These are phyloP conservation scores for Cephonodes hylas DNA, from an alignment of 2,888 invertebrate genomes.

Conservation along the genomic window DNA sequence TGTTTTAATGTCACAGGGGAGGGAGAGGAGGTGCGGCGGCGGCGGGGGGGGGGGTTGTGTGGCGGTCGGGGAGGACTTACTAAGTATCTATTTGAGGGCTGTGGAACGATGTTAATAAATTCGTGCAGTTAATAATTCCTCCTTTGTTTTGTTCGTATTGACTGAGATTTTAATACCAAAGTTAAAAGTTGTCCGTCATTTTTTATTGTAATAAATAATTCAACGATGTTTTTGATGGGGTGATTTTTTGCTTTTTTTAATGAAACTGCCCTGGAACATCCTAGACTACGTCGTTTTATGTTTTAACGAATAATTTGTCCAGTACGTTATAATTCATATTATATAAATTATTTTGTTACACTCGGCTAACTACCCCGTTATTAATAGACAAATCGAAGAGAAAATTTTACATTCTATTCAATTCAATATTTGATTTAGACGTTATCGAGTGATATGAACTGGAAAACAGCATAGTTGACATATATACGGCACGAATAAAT, in stretches of 20 bases:
- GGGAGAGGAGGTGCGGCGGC: slow-evolving; percentile 36
- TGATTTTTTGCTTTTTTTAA: no score
- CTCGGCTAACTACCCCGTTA: neutral
- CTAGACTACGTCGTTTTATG: no score
- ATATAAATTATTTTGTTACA: no score
- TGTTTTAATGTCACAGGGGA: slow-evolving; percentile 75
- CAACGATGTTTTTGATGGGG: neutral
- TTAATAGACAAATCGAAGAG: neutral
- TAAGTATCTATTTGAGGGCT: slow-evolving; percentile 79
- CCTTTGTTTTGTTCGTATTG: slow-evolving; percentile 37
- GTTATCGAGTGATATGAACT: neutral
- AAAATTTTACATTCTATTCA: neutral
- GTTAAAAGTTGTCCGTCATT: neutral
- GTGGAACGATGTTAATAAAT: slow-evolving; percentile 73
- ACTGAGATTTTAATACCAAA: neutral
- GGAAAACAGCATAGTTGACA: neutral
- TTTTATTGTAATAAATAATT: neutral
- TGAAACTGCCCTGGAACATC: no score
- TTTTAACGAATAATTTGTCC: no score
- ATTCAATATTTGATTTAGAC: neutral
- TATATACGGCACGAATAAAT: neutral
- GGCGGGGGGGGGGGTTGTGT: slow-evolving; percentile 29
- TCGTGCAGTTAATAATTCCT: slow-evolving; percentile 67
- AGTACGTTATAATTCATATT: no score
- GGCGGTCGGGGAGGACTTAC: slow-evolving; percentile 37